Evolutionary conservation across 1,140 invertebrate genomes (phyloP).

Genomic region (Diachasma alloeum): DNA sequence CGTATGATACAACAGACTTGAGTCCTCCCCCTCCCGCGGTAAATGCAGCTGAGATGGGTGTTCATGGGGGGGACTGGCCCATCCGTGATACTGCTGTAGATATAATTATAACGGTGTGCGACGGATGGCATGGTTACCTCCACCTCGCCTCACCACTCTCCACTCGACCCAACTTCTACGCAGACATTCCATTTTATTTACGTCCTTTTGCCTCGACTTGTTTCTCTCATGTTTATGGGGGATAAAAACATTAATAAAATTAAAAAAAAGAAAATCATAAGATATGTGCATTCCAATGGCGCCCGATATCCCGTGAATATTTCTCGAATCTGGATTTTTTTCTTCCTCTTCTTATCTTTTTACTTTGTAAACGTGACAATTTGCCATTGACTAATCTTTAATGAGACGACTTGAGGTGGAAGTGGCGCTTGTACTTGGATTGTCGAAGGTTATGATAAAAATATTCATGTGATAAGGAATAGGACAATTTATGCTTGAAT

Average conservation of each 20-base stretch:
- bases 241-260: background rate
- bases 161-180: background rate
- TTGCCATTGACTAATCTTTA: background rate
- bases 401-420: background rate
- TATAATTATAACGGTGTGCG: slow-evolving; percentile 46
- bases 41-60: background rate
- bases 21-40: background rate
- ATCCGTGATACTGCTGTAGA: slow-evolving; percentile 40
- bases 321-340: background rate
- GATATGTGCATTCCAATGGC: background rate
- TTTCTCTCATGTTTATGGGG: background rate
- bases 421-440: background rate
- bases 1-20: slow-evolving; percentile 18
- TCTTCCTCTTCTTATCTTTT: background rate
- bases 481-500: background rate
- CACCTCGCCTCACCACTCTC: slow-evolving; percentile 12
- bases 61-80: slow-evolving; percentile 16
- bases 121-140: slow-evolving; percentile 26
- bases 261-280: background rate
- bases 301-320: background rate
- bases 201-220: slow-evolving; percentile 9
- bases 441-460: background rate
- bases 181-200: slow-evolving; percentile 24
- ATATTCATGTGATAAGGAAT: background rate
- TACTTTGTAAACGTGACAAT: background rate